phyloP scores from a whole-genome alignment of 2,888 invertebrate genomes.

The Polylopha cassiicola region DNA sequence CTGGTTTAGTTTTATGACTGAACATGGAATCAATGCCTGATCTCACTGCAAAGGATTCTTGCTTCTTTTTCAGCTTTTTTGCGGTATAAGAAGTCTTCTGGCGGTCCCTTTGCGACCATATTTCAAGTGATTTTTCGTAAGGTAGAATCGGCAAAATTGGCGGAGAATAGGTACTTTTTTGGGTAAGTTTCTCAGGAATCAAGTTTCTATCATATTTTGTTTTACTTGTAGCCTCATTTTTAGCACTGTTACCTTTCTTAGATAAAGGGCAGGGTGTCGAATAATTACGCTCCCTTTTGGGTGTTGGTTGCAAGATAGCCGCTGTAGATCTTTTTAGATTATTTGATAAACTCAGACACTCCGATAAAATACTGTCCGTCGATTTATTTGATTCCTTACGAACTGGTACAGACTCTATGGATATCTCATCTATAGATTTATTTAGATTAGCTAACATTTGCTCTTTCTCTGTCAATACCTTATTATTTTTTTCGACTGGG shows the following conservation, averaged over 20 bases:
- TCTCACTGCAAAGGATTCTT: too few species aligned
- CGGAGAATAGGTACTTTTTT: conserved; percentile 40
- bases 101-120: conserved; percentile 12
- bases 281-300: background rate
- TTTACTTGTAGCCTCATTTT: background rate
- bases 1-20: too few species aligned
- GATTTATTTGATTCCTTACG: too few species aligned
- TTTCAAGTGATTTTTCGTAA: conserved; percentile 34
- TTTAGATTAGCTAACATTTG: conserved; percentile 11
- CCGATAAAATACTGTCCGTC: too few species aligned
- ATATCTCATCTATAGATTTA: conserved; percentile 4
- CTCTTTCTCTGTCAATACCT: too few species aligned
- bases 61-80: too few species aligned
- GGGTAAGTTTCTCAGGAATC: background rate
- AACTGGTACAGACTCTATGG: too few species aligned
- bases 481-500: background rate
- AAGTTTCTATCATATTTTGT: background rate
- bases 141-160: conserved; percentile 55
- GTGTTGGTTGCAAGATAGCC: background rate
- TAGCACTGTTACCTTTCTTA: conserved; percentile 1
- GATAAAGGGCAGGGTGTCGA: conserved; percentile 13
- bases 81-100: too few species aligned
- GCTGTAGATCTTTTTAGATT: conserved; percentile 8
- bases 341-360: too few species aligned
- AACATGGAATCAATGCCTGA: too few species aligned